Percentiles rank a stretch among this genome's conserved stretches.
These are phyloP conservation scores for Branchinecta lynchi DNA, from an alignment of 1,140 invertebrate genomes.

Conservation along the genomic window DNA sequence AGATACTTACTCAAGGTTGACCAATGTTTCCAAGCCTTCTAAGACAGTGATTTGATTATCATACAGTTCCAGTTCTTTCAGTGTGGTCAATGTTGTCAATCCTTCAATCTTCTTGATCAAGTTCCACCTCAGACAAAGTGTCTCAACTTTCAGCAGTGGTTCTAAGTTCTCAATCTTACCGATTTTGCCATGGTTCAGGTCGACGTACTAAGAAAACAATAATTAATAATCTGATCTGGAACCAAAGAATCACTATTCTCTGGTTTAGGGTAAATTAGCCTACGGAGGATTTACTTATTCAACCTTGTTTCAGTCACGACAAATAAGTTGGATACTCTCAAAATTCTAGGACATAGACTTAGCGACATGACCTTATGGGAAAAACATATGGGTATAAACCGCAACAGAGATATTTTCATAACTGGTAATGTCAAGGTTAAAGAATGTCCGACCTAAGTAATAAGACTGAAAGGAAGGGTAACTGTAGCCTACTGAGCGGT, in stretches of 20 bases:
- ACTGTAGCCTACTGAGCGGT: too few species aligned
- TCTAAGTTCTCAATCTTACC: constrained; percentile 67
- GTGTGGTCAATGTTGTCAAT: constrained; percentile 48
- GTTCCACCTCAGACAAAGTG: constrained; percentile 79
- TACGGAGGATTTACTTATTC: constrained; percentile 1
- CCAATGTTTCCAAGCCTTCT: constrained; percentile 67
- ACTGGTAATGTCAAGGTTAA: too few species aligned
- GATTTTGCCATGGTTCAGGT: constrained; percentile 75
- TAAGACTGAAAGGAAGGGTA: too few species aligned
- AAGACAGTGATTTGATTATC: constrained; percentile 88
- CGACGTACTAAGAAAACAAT: constrained; percentile 40
- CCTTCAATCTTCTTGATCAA: constrained; percentile 88
- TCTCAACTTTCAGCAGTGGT: constrained; percentile 51
- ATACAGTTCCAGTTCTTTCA: constrained; percentile 81
- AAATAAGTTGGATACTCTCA: constrained; percentile 19
- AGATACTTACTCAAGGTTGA: constrained; percentile 73
- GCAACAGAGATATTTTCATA: too few species aligned
- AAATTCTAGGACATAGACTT: too few species aligned
- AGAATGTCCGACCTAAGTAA: too few species aligned
- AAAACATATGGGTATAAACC: too few species aligned
- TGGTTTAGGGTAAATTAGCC: neutral
- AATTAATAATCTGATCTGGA: constrained; percentile 19
- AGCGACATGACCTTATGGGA: too few species aligned
- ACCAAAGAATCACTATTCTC: constrained; percentile 16
- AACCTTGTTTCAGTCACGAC: neutral